Evolutionary conservation across 2,888 invertebrate species (phyloP), one percentile per base, ranked within the genome.

Genomic region (Drosophila flavopinicola): DNA sequence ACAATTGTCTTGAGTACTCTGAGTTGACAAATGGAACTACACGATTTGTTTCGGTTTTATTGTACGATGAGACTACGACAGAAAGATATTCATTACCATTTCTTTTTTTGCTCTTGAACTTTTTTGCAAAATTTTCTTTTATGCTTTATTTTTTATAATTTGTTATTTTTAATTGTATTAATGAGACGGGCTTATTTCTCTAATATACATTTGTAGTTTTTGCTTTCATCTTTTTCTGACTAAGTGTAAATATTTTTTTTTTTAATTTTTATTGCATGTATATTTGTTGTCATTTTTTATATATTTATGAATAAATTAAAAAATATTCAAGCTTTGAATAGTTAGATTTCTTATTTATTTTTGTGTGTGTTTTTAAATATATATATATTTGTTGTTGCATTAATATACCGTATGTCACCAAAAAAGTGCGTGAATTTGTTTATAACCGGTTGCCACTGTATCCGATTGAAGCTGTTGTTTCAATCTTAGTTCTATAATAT

Each of bases 1-100:
- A 90, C 89, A 89, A 90, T 90, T 90, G 89, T 89, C 89, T 88
- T 88, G 89, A 89, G 89, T 90, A 89, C 89, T 78, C 68, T 84
- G 83, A 85, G 79, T 83, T 85, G 65, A 72, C 60, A 88, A 79
- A 77, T 74, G 69, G 74, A 85, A 84, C 75, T 87, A 69, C 74
- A 84, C 79, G 58, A 75, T 65, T 53, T 56, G 60, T 64, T 63
- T 56, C 42, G 64, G 42, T 53, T 7, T 65, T 20, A 35, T 57
- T 68, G 78, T 68, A 76, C 73, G 86, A 86, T 84, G 86, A 85
- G 77, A 88, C 85, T 86, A 87, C 88, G 87, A 82, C 74, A 86
- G 88, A 88, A 86, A 88, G 82, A 86, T 75, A 79, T 86, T 78
- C 76, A 65, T 65, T 78, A 53, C 76, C 75, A 78, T 70, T 54